Conservation (phyloP, 1,140 invertebrate genomes). For the Idris sp. region DNA sequence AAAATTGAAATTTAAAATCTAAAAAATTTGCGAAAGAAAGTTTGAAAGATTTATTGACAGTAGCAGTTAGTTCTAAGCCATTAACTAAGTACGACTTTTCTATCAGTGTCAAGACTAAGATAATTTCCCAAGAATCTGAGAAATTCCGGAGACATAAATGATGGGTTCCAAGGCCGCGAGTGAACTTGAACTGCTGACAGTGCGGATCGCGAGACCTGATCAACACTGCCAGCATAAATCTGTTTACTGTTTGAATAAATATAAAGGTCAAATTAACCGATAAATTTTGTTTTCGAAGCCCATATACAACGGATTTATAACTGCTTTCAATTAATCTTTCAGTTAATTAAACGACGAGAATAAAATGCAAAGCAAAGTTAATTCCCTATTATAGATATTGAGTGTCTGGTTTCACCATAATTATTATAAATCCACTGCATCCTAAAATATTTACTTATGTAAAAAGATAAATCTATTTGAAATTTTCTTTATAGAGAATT, state of each 20-base stretch:
- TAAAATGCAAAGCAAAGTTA: constrained; percentile 27
- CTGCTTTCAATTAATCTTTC: constrained; percentile 47
- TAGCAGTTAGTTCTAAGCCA: no score
- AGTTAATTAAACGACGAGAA: constrained; percentile 26
- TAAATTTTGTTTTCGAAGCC: constrained; percentile 29
- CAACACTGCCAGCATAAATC: constrained; percentile 36
- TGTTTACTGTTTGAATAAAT: constrained; percentile 19
- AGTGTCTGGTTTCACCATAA: constrained; percentile 10
- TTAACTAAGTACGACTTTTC: no score
- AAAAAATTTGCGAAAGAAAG: no score
- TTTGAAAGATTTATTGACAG: no score
- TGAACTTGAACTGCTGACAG: constrained; percentile 29
- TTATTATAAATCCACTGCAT: constrained; percentile 34
- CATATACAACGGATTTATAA: constrained; percentile 16
- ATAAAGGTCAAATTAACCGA: constrained; percentile 39
- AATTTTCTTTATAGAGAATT: no score
- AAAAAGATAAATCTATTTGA: no score
- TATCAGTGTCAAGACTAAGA: no score
- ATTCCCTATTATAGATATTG: constrained; percentile 18
- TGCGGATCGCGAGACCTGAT: constrained; percentile 12
- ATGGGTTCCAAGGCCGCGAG: constrained; percentile 40
- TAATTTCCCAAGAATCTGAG: neutral
- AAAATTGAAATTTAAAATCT: no score
- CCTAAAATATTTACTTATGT: no score
- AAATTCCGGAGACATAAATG: constrained; percentile 34